Evolutionary conservation across 2,888 invertebrate species (phyloP).

Genomic region (Orthosia cruda): DNA sequence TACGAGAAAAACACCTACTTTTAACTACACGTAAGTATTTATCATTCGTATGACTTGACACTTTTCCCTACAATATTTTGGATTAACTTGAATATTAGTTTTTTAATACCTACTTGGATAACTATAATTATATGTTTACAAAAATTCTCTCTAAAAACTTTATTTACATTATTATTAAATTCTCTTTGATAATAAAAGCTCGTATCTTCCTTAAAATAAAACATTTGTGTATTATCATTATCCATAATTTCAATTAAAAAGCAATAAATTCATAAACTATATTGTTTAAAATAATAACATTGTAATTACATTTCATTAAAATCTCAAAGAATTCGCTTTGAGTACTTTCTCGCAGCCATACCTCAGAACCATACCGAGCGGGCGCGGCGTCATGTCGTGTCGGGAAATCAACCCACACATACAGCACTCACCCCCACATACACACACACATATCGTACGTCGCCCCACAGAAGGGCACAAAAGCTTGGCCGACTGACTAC

Average conservation of each 20-base stretch:
- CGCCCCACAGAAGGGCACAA: conserved; percentile 82
- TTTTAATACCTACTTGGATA: too few species aligned
- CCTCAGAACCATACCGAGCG: conserved; percentile 77
- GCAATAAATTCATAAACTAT: too few species aligned
- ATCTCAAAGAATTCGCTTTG: neutral
- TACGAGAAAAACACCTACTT: too few species aligned
- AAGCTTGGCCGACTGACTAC: conserved; percentile 90
- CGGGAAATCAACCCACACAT: conserved; percentile 91
- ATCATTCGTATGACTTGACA: too few species aligned
- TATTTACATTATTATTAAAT: neutral
- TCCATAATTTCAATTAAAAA: too few species aligned
- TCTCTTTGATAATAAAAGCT: neutral
- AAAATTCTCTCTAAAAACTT: neutral
- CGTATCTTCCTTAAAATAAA: too few species aligned
- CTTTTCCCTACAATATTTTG: too few species aligned
- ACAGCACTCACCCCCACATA: conserved; percentile 71
- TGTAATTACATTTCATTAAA: too few species aligned
- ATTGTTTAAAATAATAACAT: too few species aligned
- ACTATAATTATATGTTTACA: neutral
- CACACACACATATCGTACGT: conserved; percentile 60
- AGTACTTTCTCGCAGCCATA: conserved; percentile 74
- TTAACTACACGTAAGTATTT: too few species aligned
- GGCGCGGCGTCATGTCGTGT: conserved; percentile 81
- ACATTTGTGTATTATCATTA: too few species aligned
- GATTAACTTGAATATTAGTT: too few species aligned